Conservation (phyloP, 2,888 invertebrate species). For the Tridacna gigas region DNA sequence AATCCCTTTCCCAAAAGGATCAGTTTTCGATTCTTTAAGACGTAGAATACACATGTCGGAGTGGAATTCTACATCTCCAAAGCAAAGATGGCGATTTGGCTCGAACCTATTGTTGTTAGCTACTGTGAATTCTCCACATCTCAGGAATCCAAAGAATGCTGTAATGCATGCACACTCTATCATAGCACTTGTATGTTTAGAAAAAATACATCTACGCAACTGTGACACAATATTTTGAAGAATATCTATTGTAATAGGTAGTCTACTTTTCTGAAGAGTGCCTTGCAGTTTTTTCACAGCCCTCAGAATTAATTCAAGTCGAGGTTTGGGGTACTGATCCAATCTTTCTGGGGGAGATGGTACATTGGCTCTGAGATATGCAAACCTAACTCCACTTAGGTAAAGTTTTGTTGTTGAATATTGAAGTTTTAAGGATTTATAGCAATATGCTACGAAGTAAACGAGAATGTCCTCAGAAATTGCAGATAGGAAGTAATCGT, state of each 20-base stretch:
- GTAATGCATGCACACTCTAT: too few relatives aligned
- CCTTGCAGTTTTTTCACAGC: not conserved
- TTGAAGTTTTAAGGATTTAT: not conserved
- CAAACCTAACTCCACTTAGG: not conserved
- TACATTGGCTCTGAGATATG: not conserved
- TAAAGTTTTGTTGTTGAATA: not conserved
- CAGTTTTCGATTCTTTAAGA: not conserved
- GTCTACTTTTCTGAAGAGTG: not conserved
- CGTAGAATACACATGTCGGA: not conserved
- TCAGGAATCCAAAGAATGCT: too few relatives aligned
- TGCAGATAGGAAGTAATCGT: too few relatives aligned
- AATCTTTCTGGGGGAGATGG: not conserved
- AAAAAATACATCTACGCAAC: too few relatives aligned
- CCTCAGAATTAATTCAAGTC: not conserved
- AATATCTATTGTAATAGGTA: not conserved
- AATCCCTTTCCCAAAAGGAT: not conserved
- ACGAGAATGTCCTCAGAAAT: slow-evolving; percentile 5
- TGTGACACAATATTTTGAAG: too few relatives aligned
- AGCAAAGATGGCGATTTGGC: not conserved
- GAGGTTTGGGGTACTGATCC: not conserved
- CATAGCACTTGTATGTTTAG: too few relatives aligned
- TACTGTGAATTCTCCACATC: too few relatives aligned
- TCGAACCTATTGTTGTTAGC: too few relatives aligned
- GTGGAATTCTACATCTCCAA: not conserved
- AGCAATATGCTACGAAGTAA: not conserved